Conservation (phyloP, 2,797 vertebrate genomes). For the Pipistrellus nathusii region DNA sequence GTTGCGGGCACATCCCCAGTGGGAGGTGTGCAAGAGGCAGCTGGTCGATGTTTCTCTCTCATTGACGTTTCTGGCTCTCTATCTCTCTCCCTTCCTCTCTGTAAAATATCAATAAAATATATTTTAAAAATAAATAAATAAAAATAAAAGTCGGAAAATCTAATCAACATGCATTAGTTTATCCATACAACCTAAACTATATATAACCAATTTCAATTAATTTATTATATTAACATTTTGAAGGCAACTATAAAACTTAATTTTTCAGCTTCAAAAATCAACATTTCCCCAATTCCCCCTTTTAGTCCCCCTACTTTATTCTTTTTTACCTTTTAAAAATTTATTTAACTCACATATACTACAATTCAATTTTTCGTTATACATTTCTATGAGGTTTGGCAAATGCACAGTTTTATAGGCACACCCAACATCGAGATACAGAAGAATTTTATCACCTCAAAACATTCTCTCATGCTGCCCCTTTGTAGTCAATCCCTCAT, state of each 20-base stretch:
- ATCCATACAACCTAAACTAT: not conserved
- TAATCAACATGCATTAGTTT: constrained; percentile 42
- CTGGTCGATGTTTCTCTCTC: too few relatives aligned
- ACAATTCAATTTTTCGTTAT: not conserved
- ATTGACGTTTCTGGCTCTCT: too few relatives aligned
- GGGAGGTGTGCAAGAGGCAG: too few relatives aligned
- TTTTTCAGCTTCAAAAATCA: not conserved
- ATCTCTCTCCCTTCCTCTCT: too few relatives aligned
- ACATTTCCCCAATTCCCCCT: not conserved
- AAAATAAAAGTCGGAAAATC: not conserved
- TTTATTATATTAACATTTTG: not conserved
- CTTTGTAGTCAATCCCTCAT: not conserved
- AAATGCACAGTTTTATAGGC: not conserved
- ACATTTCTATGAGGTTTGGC: constrained; percentile 31
- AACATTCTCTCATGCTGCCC: not conserved
- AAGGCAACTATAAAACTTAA: not conserved
- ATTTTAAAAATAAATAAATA: too few relatives aligned
- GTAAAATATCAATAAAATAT: too few relatives aligned
- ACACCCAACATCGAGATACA: not conserved
- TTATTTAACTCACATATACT: not conserved
- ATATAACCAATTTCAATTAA: not conserved
- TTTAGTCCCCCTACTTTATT: not conserved
- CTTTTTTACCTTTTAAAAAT: not conserved
- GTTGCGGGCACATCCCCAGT: too few relatives aligned
- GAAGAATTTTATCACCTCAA: not conserved